A percentile compares a stretch with the other conserved stretches of the same genome.
Conservation (phyloP, 2,113 vertebrate species). For the Pithys albifrons region DNA sequence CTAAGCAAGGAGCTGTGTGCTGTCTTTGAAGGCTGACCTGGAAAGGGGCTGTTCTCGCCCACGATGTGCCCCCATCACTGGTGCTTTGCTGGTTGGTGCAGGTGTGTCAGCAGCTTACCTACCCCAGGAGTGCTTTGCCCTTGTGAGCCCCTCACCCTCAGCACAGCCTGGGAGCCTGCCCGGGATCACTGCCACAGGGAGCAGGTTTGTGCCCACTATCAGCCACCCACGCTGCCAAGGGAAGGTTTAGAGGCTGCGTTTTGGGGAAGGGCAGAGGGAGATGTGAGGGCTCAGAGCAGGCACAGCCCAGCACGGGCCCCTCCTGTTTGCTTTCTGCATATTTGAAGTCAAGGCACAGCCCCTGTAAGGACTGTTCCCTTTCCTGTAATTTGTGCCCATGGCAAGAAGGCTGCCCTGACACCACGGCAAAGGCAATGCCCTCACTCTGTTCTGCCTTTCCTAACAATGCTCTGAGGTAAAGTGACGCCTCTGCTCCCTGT, state of each 20-base stretch:
- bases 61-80: rapidly evolving
- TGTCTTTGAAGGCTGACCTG: neutral
- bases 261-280: neutral
- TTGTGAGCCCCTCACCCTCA: rapidly evolving
- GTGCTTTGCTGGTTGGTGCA: neutral
- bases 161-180: neutral
- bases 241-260: neutral
- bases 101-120: neutral
- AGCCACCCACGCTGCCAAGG: rapidly evolving
- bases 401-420: neutral
- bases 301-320: no score
- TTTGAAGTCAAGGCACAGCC: neutral
- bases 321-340: neutral
- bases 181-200: rapidly evolving
- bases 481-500: neutral
- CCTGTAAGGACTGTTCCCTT: neutral
- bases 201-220: neutral
- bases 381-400: neutral
- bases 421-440: neutral
- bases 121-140: neutral
- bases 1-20: rapidly evolving
- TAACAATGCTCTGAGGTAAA: neutral
- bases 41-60: neutral
- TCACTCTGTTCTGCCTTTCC: rapidly evolving
- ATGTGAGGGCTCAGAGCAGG: neutral